Conservation (phyloP, 2,113 vertebrate species). For the Echinops telfairi region DNA sequence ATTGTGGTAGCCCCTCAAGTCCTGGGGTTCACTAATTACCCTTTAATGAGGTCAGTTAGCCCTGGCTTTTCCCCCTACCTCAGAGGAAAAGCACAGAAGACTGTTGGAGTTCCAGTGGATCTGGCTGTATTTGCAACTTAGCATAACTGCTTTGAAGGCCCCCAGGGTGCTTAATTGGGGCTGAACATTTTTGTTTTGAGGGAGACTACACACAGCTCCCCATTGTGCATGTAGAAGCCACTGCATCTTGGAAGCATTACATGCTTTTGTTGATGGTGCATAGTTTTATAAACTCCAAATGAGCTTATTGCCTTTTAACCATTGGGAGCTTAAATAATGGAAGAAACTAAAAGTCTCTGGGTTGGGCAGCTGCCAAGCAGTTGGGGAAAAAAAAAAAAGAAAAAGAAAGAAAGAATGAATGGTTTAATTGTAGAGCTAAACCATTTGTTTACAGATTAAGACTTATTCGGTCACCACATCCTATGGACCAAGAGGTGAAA, state of each 20-base stretch:
- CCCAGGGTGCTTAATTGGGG: conserved; percentile 71
- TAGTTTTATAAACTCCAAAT: conserved; percentile 89
- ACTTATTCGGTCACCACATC: conserved; percentile 86
- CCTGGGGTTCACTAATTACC: conserved; percentile 80
- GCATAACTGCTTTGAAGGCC: conserved; percentile 78
- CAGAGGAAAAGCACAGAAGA: conserved; percentile 71
- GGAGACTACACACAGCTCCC: conserved; percentile 65
- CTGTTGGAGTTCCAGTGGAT: conserved; percentile 80
- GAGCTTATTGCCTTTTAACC: conserved; percentile 91
- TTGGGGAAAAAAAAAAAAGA: conserved; percentile 23
- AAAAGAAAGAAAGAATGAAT: conserved; percentile 81
- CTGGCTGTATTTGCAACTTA: conserved; percentile 80
- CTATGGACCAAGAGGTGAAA: conserved; percentile 84
- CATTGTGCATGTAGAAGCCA: conserved; percentile 81
- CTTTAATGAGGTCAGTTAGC: conserved; percentile 76
- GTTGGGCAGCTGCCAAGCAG: conserved; percentile 86
- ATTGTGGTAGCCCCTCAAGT: conserved; percentile 71
- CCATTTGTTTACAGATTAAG: conserved; percentile 91
- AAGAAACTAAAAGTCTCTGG: conserved; percentile 85
- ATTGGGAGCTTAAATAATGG: conserved; percentile 87
- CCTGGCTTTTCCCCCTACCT: conserved; percentile 66
- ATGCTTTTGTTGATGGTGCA: conserved; percentile 87
- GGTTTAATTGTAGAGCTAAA: conserved; percentile 88
- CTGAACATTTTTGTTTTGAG: conserved; percentile 67
- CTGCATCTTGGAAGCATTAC: conserved; percentile 84